These are phyloP conservation scores for Arvicanthis niloticus DNA, from an alignment of 2,113 vertebrate genomes.

Conservation along the genomic window DNA sequence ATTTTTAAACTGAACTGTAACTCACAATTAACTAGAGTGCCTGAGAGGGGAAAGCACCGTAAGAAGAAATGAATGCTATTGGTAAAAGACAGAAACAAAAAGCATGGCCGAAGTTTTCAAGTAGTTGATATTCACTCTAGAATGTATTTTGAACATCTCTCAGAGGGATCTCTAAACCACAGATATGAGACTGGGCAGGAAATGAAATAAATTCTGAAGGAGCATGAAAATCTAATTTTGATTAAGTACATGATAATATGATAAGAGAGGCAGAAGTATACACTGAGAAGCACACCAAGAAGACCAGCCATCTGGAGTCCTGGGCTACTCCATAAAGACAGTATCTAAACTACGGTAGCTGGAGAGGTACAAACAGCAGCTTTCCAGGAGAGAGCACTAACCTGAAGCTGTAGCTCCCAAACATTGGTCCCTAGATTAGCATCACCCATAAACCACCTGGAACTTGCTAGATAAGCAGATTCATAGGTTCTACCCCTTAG, in stretches of 20 bases:
- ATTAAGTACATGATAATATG: background rate
- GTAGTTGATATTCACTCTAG: background rate
- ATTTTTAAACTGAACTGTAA: background rate
- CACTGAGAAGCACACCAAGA: background rate
- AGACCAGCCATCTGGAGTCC: background rate
- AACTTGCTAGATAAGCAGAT: background rate
- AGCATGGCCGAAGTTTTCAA: background rate
- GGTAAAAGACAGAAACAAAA: background rate
- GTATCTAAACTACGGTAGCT: background rate
- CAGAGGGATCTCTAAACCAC: background rate
- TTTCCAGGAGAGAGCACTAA: background rate
- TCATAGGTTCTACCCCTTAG: background rate
- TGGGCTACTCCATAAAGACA: background rate
- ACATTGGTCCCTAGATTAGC: background rate
- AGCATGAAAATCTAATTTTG: background rate
- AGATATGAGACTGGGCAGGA: background rate
- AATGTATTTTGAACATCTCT: background rate
- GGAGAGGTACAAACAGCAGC: background rate
- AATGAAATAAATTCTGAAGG: constrained; percentile 37
- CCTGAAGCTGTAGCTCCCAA: background rate
- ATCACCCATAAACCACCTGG: background rate
- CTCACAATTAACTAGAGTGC: background rate
- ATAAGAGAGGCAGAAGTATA: background rate
- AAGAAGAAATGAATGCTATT: background rate
- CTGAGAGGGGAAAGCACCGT: background rate